These are phyloP conservation scores for Neogale vison DNA, from an alignment of 2,113 vertebrate species.

Conservation along the genomic window DNA sequence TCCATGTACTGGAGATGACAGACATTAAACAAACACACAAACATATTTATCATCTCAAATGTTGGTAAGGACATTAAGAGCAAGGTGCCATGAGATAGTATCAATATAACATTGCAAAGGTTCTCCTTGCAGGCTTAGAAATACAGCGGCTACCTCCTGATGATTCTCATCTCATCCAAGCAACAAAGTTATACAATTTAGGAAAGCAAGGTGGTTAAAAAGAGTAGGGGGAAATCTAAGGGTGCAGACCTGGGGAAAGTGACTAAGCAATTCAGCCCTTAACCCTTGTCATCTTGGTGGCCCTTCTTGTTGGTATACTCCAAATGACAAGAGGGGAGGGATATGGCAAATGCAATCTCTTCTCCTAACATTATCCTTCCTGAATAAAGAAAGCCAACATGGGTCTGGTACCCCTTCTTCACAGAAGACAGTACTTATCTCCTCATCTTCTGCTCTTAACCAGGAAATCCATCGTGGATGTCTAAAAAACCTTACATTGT, in stretches of 20 bases:
- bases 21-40: not conserved
- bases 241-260: not conserved
- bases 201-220: not conserved
- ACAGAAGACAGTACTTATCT: not conserved
- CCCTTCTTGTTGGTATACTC: not conserved
- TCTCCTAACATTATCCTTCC: not conserved
- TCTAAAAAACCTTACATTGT: not conserved
- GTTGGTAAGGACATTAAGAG: not conserved
- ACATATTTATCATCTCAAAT: not conserved
- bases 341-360: not conserved
- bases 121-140: not conserved
- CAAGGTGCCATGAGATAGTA: not conserved
- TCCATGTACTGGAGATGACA: not conserved
- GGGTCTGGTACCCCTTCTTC: not conserved
- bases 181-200: not conserved
- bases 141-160: not conserved
- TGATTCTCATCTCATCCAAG: not conserved
- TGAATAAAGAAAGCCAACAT: not conserved
- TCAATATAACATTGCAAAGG: not conserved
- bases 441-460: not conserved
- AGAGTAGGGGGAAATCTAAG: not conserved
- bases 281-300: not conserved
- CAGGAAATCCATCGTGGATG: not conserved
- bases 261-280: not conserved
- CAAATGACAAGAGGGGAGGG: not conserved